Base-by-base conservation (phyloP, 2,113 vertebrate genomes). In the Hipposideros armiger region DNA sequence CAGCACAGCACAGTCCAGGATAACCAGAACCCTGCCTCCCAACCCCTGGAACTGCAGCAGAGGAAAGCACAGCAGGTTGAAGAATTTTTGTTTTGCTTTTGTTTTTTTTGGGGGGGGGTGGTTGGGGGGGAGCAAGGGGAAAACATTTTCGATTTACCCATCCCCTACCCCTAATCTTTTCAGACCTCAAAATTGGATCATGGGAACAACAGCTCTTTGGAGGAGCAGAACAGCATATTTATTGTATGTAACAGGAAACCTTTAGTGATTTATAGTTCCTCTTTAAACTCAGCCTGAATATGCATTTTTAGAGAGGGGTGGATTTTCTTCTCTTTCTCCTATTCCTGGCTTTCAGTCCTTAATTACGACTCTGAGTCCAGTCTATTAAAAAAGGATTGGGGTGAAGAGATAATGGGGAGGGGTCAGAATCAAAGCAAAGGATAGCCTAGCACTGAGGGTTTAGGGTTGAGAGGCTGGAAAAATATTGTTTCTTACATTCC, bases 301-400 rank as follows among this genome's bases (percentile, higher is more conserved):
- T 47, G 62, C 45, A 70, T 93, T 93, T 95, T 66, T 47, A 62
- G 67, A 36, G 58, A 95, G 24, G 40, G 77, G 36, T 64, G 4
- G 52, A 17, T 94, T 90, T 94, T 86, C n/a, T 96, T 94, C 91
- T 78, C 77, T 95, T 95, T 95, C 85, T 87, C 73, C 26, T 64
- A 64, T 56, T 90, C 50, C 70, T 64, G 26, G 60, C n/a, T 82
- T 94, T 95, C 74, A 85, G 26, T 91, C 60, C 88, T 86, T 92
- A 87, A 88, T 92, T 60, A 74, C 69, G n/a, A 92, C 60, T 56
- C 77, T 92, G 82, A 92, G 77, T 40, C 76, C 85, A 88, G 50
- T 78, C 87, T 77, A 58, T 94, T 40, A 36, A 36, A 81, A 92
- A 81, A 22, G 28, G 47, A 22, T 15, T 20, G 24, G 40, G 66